Conservation (phyloP, 2,797 vertebrate genomes). For the Phylloscopus collybita region DNA sequence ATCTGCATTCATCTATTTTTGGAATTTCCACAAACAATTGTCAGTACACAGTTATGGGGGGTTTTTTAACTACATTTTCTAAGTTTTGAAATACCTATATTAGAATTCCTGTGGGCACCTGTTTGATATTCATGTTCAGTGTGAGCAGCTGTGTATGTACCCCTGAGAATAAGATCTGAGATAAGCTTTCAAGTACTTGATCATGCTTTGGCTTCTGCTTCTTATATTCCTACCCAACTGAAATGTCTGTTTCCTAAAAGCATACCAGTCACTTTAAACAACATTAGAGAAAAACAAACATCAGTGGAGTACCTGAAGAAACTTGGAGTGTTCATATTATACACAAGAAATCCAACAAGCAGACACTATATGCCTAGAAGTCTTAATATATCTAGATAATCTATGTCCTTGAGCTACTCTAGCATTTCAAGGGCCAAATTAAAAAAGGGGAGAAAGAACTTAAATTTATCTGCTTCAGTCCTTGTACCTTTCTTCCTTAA, state of each 20-base stretch:
- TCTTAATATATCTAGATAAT: neutral
- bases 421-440: neutral
- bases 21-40: neutral
- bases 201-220: neutral
- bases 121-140: neutral
- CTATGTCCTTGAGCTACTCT: neutral
- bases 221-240: neutral
- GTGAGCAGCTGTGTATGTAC: neutral
- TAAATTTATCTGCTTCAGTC: neutral
- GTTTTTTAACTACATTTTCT: neutral
- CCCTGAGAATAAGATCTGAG: neutral
- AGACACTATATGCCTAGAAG: neutral
- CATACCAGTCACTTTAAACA: neutral
- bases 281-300: neutral
- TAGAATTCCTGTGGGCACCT: neutral
- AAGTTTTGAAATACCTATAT: neutral
- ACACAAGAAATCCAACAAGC: neutral
- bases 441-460: fast-evolving
- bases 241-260: neutral
- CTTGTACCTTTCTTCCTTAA: neutral
- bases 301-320: neutral
- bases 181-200: neutral
- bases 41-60: fast-evolving
- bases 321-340: neutral
- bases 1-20: neutral